phyloP scores from a whole-genome alignment of 2,797 vertebrate genomes.

The Tarsius wallacei region DNA sequence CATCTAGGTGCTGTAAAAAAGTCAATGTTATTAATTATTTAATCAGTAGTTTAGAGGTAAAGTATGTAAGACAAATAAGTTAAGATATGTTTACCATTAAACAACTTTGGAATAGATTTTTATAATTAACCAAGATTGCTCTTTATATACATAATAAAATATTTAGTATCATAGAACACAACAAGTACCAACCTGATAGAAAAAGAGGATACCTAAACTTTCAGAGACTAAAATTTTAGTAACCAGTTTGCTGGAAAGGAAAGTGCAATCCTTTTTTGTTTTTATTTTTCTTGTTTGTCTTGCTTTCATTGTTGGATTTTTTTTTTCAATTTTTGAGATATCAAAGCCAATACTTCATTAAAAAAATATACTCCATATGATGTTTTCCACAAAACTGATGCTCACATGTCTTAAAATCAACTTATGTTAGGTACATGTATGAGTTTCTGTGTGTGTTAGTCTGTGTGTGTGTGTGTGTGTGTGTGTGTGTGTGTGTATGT shows the following conservation, averaged over 20 bases:
- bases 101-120: neutral
- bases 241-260: neutral
- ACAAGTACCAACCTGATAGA: neutral
- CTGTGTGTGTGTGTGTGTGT: neutral
- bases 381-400: neutral
- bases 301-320: neutral
- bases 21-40: neutral
- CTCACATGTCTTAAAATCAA: neutral
- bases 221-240: neutral
- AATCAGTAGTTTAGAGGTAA: neutral
- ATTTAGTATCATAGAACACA: neutral
- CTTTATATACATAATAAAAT: neutral
- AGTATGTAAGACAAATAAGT: neutral
- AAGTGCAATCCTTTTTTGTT: neutral
- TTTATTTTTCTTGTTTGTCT: neutral
- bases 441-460: neutral
- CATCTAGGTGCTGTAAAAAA: neutral
- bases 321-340: neutral
- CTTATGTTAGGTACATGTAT: neutral
- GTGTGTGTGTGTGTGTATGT: neutral
- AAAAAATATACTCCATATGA: neutral
- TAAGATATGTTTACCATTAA: neutral
- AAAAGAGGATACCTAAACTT: neutral
- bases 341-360: neutral
- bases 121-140: neutral